phyloP scores from a whole-genome alignment of 2,888 invertebrate genomes.

The Drosophila nigricruria region DNA sequence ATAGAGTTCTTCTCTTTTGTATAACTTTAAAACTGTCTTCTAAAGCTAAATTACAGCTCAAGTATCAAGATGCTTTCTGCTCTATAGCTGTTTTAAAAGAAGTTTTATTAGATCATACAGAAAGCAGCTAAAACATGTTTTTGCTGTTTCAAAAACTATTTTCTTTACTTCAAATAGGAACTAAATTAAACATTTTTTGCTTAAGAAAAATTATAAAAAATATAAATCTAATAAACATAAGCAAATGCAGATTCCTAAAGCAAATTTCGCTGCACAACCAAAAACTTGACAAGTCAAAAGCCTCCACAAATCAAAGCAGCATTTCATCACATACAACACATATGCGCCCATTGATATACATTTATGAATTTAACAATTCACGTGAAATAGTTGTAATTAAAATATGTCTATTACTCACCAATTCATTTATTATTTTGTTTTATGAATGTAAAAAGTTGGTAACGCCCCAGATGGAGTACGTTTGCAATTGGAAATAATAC shows the following conservation, averaged over 20 bases:
- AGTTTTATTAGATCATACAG: too few relatives aligned
- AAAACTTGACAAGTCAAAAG: too few relatives aligned
- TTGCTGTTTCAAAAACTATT: too few relatives aligned
- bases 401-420: neutral
- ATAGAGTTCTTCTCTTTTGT: too few relatives aligned
- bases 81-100: too few relatives aligned
- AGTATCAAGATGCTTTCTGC: too few relatives aligned
- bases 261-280: too few relatives aligned
- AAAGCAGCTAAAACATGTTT: too few relatives aligned
- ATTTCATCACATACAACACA: neutral
- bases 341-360: neutral
- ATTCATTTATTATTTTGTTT: neutral
- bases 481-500: neutral
- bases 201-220: neutral
- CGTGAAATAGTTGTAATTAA: neutral
- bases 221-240: too few relatives aligned
- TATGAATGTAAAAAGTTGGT: constrained; percentile 6
- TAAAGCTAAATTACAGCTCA: too few relatives aligned
- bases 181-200: neutral
- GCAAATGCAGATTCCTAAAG: neutral
- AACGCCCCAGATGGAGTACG: neutral
- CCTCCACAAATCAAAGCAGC: neutral
- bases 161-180: too few relatives aligned
- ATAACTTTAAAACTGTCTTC: too few relatives aligned
- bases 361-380: neutral